phyloP scores from a whole-genome alignment of 1,140 invertebrate genomes.

The Elysia chlorotica region DNA sequence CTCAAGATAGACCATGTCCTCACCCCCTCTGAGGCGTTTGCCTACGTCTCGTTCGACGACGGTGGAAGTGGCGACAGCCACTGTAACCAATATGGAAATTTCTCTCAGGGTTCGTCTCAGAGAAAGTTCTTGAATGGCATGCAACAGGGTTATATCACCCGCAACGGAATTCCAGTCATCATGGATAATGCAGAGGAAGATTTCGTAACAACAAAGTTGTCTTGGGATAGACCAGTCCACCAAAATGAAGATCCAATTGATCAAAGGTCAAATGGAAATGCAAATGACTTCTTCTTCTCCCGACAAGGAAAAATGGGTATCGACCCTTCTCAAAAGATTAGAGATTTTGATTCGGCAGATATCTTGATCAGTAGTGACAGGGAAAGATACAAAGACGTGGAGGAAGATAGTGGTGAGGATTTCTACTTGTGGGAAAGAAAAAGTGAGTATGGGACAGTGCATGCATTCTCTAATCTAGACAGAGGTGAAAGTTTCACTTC shows the following conservation, averaged over 20 bases:
- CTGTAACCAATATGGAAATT: no score
- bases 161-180: slow-evolving; percentile 12
- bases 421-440: no score
- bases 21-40: neutral
- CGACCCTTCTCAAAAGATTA: no score
- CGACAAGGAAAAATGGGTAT: no score
- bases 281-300: no score
- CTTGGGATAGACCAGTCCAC: no score
- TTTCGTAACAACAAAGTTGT: no score
- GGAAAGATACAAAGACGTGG: neutral
- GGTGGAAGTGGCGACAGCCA: neutral
- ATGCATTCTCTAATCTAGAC: no score
- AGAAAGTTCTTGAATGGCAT: neutral
- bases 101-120: neutral
- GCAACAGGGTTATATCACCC: neutral
- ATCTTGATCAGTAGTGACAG: neutral
- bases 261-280: no score
- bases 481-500: no score
- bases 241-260: no score
- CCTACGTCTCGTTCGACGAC: neutral
- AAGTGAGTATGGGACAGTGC: no score
- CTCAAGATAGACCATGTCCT: neutral
- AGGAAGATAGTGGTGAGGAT: slow-evolving; percentile 3
- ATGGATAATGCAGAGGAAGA: slow-evolving; percentile 3
- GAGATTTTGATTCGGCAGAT: neutral